A percentile compares a stretch with the other conserved stretches of the same genome.
Conservation (phyloP, 2,888 invertebrate species). For the Nephrotoma flavescens region DNA sequence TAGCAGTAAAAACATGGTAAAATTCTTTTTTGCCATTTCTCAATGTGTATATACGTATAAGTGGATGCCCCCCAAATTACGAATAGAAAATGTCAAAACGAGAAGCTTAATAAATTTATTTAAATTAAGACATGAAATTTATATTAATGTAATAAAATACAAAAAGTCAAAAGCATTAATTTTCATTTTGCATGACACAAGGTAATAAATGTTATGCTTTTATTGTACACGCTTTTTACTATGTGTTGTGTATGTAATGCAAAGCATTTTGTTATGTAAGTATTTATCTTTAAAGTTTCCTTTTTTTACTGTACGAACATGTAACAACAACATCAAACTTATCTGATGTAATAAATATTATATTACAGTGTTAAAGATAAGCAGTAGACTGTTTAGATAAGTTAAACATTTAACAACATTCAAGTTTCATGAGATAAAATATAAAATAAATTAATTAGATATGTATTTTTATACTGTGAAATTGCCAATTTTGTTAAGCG, state of each 20-base stretch:
- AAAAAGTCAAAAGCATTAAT: background rate
- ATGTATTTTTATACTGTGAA: too few relatives aligned
- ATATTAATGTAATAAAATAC: background rate
- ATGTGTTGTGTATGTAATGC: background rate
- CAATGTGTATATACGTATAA: too few relatives aligned
- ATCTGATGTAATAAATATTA: background rate
- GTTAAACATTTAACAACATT: background rate
- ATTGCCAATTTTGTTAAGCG: too few relatives aligned
- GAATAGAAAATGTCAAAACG: background rate
- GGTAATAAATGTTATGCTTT: background rate
- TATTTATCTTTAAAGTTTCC: background rate
- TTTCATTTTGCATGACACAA: background rate
- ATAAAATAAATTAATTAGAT: too few relatives aligned
- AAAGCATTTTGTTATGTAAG: background rate
- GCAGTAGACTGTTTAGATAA: background rate
- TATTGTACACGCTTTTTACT: background rate
- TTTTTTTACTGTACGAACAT: background rate
- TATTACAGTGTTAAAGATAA: background rate
- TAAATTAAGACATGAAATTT: background rate
- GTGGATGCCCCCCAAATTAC: too few relatives aligned
- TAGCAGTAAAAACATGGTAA: too few relatives aligned
- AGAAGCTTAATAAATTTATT: background rate
- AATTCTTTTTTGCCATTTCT: too few relatives aligned
- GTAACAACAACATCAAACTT: background rate
- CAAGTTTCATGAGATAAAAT: too few relatives aligned